Percentiles rank a stretch among this genome's conserved stretches.
These are phyloP conservation scores for Zoanthus solanderi DNA, from an alignment of 92 coral and sea anemone species.

Conservation along the genomic window DNA sequence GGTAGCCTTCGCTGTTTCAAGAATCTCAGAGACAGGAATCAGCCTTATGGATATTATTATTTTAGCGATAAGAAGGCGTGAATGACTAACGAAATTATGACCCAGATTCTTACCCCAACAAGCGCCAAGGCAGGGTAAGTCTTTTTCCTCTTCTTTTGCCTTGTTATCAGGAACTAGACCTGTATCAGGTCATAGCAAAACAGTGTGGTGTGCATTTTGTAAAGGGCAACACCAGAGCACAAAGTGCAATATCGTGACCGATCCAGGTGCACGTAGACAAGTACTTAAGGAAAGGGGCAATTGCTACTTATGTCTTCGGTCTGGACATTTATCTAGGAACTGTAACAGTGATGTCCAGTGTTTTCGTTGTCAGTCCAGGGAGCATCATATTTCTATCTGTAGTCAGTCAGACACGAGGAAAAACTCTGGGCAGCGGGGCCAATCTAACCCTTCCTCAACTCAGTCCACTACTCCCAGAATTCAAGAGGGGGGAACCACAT, in stretches of 20 bases:
- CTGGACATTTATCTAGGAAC: not conserved
- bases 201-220: constrained; percentile 21
- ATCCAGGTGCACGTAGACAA: constrained; percentile 17
- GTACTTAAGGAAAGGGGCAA: constrained; percentile 7
- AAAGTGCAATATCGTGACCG: constrained; percentile 15
- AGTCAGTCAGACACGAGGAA: not conserved
- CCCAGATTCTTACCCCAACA: no score
- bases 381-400: not conserved
- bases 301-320: not conserved
- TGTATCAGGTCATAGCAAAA: constrained; percentile 2
- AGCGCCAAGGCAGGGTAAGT: not conserved
- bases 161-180: constrained; percentile 10
- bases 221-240: constrained; percentile 19
- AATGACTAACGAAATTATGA: no score
- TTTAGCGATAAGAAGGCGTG: no score
- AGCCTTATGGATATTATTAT: no score
- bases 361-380: not conserved
- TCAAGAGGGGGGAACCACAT: constrained; percentile 22
- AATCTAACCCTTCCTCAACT: not conserved
- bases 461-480: not conserved
- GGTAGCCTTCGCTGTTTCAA: no score
- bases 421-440: not conserved
- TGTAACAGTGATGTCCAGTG: not conserved
- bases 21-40: no score
- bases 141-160: constrained; percentile 6